Conservation (phyloP, 1,140 invertebrate species). For the Anoplophora glabripennis region DNA sequence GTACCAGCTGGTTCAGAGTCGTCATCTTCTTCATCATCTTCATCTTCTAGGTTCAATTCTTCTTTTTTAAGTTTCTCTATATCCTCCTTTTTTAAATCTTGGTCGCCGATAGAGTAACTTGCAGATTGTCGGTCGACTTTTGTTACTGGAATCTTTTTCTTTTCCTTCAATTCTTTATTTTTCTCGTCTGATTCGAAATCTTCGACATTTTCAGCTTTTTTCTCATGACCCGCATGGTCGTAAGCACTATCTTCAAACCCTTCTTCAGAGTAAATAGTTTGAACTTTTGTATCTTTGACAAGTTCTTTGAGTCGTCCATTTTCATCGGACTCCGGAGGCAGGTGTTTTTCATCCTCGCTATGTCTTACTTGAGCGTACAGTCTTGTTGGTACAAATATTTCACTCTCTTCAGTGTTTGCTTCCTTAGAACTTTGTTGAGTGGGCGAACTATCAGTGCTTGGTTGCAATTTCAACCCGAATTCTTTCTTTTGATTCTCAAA, state of each 20-base stretch:
- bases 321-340: constrained; percentile 58
- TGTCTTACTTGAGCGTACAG: constrained; percentile 66
- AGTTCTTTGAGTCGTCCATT: constrained; percentile 61
- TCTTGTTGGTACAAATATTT: constrained; percentile 64
- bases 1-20: constrained; percentile 7
- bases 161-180: constrained; percentile 17
- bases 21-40: no score
- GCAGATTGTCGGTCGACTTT: constrained; percentile 12
- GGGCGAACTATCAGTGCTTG: neutral
- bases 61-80: constrained; percentile 11
- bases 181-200: constrained; percentile 37
- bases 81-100: constrained; percentile 2
- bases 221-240: constrained; percentile 70
- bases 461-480: constrained; percentile 21
- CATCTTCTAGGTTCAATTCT: constrained; percentile 5
- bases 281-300: constrained; percentile 66
- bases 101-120: constrained; percentile 2
- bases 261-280: constrained; percentile 73
- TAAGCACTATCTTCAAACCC: constrained; percentile 75
- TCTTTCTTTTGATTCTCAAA: constrained; percentile 31
- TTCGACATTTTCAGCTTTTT: constrained; percentile 59
- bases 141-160: constrained; percentile 19
- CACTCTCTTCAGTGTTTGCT: constrained; percentile 13
- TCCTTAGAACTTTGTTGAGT: neutral
- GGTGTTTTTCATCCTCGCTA: constrained; percentile 58